A percentile compares a stretch with the other conserved stretches of the same genome.
phyloP scores from a whole-genome alignment of 2,113 vertebrate genomes.

The Eonycteris spelaea region DNA sequence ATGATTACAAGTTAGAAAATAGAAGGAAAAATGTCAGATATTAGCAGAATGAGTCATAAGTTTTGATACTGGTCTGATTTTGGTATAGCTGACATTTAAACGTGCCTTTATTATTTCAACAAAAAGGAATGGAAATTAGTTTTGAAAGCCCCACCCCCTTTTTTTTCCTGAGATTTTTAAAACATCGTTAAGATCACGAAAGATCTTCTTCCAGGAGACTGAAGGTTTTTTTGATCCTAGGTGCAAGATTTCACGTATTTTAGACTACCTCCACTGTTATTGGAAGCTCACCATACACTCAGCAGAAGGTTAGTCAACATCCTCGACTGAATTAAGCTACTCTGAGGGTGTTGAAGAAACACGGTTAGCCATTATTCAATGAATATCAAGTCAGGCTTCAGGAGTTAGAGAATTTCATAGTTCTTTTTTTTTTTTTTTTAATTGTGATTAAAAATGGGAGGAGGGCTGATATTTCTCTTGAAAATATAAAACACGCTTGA shows the following conservation, averaged over 20 bases:
- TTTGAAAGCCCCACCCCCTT: not conserved
- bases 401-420: not conserved
- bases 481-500: not conserved
- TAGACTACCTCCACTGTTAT: not conserved
- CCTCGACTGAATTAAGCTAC: not conserved
- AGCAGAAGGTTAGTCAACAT: not conserved
- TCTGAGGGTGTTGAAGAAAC: not conserved
- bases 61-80: slow-evolving; percentile 14
- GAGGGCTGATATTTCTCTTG: not conserved
- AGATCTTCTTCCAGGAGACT: not conserved
- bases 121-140: not conserved
- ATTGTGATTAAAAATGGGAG: not conserved
- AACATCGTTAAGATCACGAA: not conserved
- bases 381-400: not conserved
- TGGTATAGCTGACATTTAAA: not conserved
- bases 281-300: not conserved
- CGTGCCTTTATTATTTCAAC: not conserved
- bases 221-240: not conserved
- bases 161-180: not conserved
- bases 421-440: not conserved
- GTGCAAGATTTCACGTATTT: not conserved
- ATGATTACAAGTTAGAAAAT: slow-evolving; percentile 24
- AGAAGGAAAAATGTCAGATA: not conserved
- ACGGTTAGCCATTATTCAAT: not conserved
- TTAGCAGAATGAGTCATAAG: not conserved